Percentiles rank a stretch among this genome's conserved stretches.
phyloP scores from a whole-genome alignment of 53 echinoderm and acorn worm genomes.

The Temnopleurus reevesii region DNA sequence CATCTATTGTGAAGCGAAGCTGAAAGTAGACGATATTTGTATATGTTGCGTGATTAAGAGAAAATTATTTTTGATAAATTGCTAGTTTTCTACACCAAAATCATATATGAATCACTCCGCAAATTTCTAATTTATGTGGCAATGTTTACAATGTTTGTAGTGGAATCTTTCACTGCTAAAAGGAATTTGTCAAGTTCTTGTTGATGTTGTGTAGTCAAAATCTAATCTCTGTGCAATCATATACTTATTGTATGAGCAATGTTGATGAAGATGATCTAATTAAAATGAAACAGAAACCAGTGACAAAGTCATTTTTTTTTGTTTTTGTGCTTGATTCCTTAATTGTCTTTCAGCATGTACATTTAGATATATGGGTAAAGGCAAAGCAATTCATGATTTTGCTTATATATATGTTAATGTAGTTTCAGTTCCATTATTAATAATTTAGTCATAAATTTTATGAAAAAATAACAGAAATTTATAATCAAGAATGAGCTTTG shows the following conservation, averaged over 20 bases:
- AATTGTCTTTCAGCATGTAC: no score
- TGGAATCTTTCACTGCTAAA: background rate
- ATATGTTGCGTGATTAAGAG: constrained; percentile 4
- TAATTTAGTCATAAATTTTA: no score
- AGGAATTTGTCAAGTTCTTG: background rate
- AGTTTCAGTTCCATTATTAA: no score
- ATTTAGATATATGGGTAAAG: no score
- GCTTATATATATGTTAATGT: no score
- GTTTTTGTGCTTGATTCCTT: no score
- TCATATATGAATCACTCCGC: background rate
- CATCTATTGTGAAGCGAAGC: background rate
- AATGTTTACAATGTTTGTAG: no score
- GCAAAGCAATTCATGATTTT: no score
- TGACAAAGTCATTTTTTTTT: background rate
- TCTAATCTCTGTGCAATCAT: constrained; percentile 10
- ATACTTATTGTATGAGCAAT: background rate
- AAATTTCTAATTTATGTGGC: background rate
- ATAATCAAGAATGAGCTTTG: no score
- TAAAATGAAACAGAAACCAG: constrained; percentile 2
- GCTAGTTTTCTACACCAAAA: background rate
- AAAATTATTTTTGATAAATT: background rate
- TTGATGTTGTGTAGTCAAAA: background rate
- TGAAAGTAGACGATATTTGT: background rate
- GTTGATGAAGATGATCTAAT: background rate
- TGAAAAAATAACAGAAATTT: no score